phyloP scores from a whole-genome alignment of 1,140 invertebrate species.

The Phymorhynchus buccinoides region DNA sequence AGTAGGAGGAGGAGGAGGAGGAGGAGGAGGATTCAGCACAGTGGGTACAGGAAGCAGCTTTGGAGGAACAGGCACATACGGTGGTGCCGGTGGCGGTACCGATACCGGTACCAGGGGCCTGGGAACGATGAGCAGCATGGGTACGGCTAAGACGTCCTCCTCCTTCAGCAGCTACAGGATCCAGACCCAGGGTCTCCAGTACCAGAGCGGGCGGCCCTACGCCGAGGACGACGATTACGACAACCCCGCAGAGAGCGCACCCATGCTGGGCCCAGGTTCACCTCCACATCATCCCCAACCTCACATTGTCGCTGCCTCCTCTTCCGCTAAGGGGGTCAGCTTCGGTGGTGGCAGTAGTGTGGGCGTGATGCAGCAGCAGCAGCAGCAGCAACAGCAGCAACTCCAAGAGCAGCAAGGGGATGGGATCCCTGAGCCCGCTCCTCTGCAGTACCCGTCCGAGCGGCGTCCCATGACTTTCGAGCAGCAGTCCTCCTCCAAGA shows the following conservation, averaged over 20 bases:
- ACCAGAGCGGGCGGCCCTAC: slow-evolving; percentile 21
- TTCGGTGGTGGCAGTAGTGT: neutral
- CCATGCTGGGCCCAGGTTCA: slow-evolving; percentile 51
- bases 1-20: neutral
- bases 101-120: neutral
- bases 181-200: slow-evolving; percentile 21
- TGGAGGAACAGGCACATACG: neutral
- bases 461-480: slow-evolving; percentile 69
- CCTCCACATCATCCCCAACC: too few species aligned
- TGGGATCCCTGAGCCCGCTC: slow-evolving; percentile 58
- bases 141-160: neutral
- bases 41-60: neutral
- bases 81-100: neutral
- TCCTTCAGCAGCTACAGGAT: slow-evolving; percentile 17
- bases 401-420: slow-evolving; percentile 36
- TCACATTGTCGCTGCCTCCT: too few species aligned
- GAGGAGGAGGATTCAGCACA: neutral
- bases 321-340: neutral
- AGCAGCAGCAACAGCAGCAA: too few species aligned
- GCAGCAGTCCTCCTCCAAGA: slow-evolving; percentile 66
- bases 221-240: slow-evolving; percentile 62
- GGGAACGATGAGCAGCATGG: slow-evolving; percentile 13
- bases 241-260: slow-evolving; percentile 58
- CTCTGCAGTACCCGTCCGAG: slow-evolving; percentile 64
- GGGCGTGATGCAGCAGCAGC: neutral